phyloP scores from a whole-genome alignment of 2,113 vertebrate species.

The Corythoichthys haematopterus region DNA sequence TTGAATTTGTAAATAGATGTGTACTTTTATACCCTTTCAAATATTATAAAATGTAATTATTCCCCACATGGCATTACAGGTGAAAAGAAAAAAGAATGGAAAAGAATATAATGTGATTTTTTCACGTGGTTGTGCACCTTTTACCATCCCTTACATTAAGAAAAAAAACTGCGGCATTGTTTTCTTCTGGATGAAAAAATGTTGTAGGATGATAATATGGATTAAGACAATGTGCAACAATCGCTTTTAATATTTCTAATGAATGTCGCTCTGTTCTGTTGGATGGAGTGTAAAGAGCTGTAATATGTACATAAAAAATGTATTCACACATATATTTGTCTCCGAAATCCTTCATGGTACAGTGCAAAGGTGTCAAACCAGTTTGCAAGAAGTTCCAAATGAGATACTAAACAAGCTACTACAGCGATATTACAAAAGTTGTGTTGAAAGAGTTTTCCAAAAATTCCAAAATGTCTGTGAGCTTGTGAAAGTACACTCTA shows the following conservation, averaged over 20 bases:
- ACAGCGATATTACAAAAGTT: too few relatives aligned
- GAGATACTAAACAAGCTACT: too few relatives aligned
- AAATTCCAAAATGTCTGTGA: too few relatives aligned
- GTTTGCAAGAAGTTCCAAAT: too few relatives aligned
- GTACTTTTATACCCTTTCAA: conserved; percentile 53
- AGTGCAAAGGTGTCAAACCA: background rate
- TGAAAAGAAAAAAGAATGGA: conserved; percentile 24
- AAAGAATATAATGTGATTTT: conserved; percentile 20
- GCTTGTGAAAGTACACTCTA: too few relatives aligned
- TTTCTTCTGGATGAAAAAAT: conserved; percentile 16
- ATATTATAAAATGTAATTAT: background rate
- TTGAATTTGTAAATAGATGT: conserved; percentile 76
- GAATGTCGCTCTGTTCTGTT: conserved; percentile 33
- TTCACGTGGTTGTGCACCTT: conserved; percentile 28
- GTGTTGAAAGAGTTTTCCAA: too few relatives aligned
- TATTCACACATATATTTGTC: conserved; percentile 15
- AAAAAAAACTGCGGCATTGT: conserved; percentile 40
- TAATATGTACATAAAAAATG: conserved; percentile 48
- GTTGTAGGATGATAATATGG: conserved; percentile 6
- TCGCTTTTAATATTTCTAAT: conserved; percentile 13
- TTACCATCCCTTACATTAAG: conserved; percentile 56
- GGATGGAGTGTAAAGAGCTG: conserved; percentile 37
- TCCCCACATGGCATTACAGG: conserved; percentile 44
- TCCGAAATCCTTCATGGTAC: conserved; percentile 6
- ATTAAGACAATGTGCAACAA: conserved; percentile 3